Conservation (phyloP, 2,113 vertebrate genomes). For the Hippolais icterina region DNA sequence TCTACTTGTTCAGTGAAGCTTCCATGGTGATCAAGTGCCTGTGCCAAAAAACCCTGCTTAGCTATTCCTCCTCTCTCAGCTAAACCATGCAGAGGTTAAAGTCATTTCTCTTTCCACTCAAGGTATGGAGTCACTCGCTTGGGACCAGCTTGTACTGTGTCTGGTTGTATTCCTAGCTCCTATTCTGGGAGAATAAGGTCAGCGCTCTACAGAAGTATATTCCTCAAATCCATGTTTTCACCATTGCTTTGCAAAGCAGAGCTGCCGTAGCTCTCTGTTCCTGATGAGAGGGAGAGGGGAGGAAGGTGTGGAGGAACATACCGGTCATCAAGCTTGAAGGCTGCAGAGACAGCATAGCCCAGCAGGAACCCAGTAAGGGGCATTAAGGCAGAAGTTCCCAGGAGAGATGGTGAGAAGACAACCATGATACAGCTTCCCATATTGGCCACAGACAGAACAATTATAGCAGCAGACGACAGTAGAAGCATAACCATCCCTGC, state of each 20-base stretch:
- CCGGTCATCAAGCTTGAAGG: slow-evolving; percentile 74
- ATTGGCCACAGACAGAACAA: slow-evolving; percentile 44
- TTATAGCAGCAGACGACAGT: slow-evolving; percentile 48
- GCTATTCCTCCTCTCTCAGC: not conserved
- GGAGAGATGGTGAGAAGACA: slow-evolving; percentile 71
- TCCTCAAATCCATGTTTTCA: not conserved
- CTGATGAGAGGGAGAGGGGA: not conserved
- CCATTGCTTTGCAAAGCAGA: not conserved
- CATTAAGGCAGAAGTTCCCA: slow-evolving; percentile 79
- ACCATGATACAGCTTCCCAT: slow-evolving; percentile 64
- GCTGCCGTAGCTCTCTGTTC: not conserved
- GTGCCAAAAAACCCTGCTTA: not conserved
- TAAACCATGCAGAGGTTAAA: not conserved
- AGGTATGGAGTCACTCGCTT: not conserved
- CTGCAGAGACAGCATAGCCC: slow-evolving; percentile 76
- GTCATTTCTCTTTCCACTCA: not conserved
- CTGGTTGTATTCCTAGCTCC: not conserved
- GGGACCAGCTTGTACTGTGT: not conserved
- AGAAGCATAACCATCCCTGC: slow-evolving; percentile 69
- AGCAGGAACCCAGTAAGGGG: slow-evolving; percentile 79
- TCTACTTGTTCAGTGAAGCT: not conserved
- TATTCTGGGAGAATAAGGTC: not conserved
- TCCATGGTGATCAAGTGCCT: not conserved
- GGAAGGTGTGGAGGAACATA: slow-evolving; percentile 49
- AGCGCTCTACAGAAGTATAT: not conserved